Conservation (phyloP, 2,888 invertebrate species). For the Luffia ferchaultella region DNA sequence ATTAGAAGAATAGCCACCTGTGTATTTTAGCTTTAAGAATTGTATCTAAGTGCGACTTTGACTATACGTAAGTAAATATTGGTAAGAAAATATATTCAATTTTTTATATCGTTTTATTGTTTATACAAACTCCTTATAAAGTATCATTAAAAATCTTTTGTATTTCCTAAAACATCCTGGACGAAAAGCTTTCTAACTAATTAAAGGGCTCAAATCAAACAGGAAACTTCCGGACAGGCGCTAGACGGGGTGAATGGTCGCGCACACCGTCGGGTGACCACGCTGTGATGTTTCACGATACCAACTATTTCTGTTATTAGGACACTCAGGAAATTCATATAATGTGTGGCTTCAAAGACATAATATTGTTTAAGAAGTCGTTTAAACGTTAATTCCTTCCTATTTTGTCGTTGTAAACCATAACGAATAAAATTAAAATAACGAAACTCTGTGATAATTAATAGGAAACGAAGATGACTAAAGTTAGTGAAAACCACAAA, state of each 20-base stretch:
- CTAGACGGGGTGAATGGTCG: background rate
- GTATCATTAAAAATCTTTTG: background rate
- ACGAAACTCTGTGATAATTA: background rate
- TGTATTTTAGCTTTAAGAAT: background rate
- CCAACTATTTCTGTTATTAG: background rate
- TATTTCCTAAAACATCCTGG: background rate
- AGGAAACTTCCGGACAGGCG: background rate
- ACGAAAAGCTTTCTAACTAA: background rate
- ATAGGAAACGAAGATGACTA: no score
- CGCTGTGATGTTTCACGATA: background rate
- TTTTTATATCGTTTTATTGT: background rate
- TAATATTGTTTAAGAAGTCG: background rate
- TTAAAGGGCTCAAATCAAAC: background rate
- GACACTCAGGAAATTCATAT: background rate
- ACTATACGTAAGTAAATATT: background rate
- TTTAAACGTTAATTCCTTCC: background rate
- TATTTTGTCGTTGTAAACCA: background rate
- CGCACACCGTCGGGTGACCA: background rate
- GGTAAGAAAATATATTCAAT: background rate
- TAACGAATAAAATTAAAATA: background rate
- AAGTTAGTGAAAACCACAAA: background rate
- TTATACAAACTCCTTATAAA: background rate
- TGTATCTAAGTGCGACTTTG: background rate
- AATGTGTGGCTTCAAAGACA: background rate
- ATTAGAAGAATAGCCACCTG: no score